Evolutionary conservation across 2,797 vertebrate genomes (phyloP).

Genomic region (Chelonia mydas): DNA sequence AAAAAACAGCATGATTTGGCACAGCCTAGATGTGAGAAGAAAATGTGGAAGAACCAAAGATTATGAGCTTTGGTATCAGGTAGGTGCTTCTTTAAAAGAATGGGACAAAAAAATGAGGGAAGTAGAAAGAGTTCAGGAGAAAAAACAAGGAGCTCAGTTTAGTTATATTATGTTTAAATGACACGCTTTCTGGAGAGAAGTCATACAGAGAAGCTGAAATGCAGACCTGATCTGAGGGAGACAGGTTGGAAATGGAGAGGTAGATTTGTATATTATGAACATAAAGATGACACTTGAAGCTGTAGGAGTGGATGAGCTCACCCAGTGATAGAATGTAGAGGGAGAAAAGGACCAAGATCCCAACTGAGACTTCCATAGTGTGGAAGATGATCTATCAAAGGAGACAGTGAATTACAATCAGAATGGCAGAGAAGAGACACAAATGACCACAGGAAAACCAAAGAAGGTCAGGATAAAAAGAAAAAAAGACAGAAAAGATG

Average conservation of each 20-base stretch:
- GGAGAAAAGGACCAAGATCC: neutral
- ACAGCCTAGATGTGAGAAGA: neutral
- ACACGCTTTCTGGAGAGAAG: slow-evolving; percentile 6
- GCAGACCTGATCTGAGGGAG: neutral
- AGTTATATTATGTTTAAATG: slow-evolving; percentile 6
- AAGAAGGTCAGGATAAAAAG: slow-evolving; percentile 21
- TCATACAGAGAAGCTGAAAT: neutral
- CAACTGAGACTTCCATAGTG: slow-evolving; percentile 14
- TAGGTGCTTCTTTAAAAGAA: slow-evolving; percentile 10
- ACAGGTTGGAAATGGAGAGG: neutral
- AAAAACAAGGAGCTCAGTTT: slow-evolving; percentile 17
- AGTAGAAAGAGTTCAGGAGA: neutral
- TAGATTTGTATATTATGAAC: slow-evolving; percentile 30
- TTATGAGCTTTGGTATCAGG: neutral
- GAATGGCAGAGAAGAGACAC: slow-evolving; percentile 48
- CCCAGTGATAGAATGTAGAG: neutral
- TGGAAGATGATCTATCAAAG: slow-evolving; percentile 37
- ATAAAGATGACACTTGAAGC: slow-evolving; percentile 35
- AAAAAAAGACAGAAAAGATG: neutral
- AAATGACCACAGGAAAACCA: slow-evolving; percentile 21
- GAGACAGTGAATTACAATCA: slow-evolving; percentile 30
- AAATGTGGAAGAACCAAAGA: slow-evolving; percentile 17
- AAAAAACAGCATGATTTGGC: neutral
- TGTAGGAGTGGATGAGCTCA: slow-evolving; percentile 47
- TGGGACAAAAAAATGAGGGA: neutral